phyloP scores from a whole-genome alignment of 2,113 vertebrate species.

The Pundamilia nyererei region DNA sequence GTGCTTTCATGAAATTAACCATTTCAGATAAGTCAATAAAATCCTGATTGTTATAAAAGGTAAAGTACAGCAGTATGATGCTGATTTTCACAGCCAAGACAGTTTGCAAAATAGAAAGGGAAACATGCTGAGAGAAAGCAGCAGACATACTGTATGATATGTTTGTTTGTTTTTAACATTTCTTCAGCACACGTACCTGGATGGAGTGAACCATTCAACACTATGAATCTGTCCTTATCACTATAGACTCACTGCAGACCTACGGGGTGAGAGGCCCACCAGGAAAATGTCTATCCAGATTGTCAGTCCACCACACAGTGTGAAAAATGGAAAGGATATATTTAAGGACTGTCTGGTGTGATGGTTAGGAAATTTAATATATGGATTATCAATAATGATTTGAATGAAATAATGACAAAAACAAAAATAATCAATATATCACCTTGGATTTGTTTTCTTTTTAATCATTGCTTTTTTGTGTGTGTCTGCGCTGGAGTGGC shows the following conservation, averaged over 20 bases:
- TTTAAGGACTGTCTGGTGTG: background rate
- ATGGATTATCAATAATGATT: background rate
- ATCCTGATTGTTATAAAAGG: background rate
- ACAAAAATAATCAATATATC: background rate
- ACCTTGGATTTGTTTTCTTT: background rate
- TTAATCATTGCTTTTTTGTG: background rate
- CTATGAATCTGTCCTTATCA: slow-evolving; percentile 2
- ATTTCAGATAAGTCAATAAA: background rate
- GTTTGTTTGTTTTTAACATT: background rate
- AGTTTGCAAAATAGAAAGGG: background rate
- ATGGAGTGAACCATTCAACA: background rate
- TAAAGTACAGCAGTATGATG: background rate
- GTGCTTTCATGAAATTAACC: background rate
- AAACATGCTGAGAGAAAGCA: background rate
- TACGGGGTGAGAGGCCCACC: background rate
- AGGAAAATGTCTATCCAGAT: slow-evolving; percentile 5
- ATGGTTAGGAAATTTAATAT: background rate
- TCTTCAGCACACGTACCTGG: background rate
- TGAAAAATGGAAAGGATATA: background rate
- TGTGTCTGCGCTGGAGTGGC: background rate
- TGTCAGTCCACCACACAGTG: background rate
- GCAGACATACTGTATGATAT: background rate
- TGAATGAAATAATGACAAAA: background rate
- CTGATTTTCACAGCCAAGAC: background rate
- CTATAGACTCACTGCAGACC: background rate